These are phyloP conservation scores for Eupithecia pulchellata DNA, from an alignment of 2,888 invertebrate species.

Conservation along the genomic window DNA sequence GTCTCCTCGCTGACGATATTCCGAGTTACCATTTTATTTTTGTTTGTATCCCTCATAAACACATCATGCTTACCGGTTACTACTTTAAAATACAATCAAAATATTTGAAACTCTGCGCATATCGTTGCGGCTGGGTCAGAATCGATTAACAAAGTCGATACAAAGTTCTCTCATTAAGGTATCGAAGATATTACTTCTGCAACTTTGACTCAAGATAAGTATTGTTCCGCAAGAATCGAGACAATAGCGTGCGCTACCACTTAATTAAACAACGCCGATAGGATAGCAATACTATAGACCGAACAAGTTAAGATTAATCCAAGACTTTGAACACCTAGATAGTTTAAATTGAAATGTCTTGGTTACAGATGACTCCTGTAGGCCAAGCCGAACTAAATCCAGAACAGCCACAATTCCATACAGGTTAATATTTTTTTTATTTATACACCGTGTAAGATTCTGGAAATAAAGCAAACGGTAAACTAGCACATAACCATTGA, in stretches of 20 bases:
- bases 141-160: slow-evolving; percentile 82
- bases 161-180: slow-evolving; percentile 84
- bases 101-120: slow-evolving; percentile 37
- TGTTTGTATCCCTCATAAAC: slow-evolving; percentile 46
- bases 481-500: neutral
- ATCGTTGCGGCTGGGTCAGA: slow-evolving; percentile 66
- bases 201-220: slow-evolving; percentile 80
- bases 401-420: slow-evolving; percentile 83
- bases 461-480: neutral
- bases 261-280: slow-evolving; percentile 79
- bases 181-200: slow-evolving; percentile 82
- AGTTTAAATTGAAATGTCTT: slow-evolving; percentile 54
- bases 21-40: slow-evolving; percentile 48
- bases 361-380: slow-evolving; percentile 84
- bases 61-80: slow-evolving; percentile 33
- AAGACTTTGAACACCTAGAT: slow-evolving; percentile 51
- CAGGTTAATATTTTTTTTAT: slow-evolving; percentile 72
- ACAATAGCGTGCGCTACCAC: slow-evolving; percentile 81
- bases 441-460: slow-evolving; percentile 39
- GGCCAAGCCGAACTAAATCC: slow-evolving; percentile 85
- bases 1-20: slow-evolving; percentile 52
- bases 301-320: slow-evolving; percentile 68
- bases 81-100: slow-evolving; percentile 19
- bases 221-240: slow-evolving; percentile 79
- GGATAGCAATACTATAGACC: slow-evolving; percentile 62